Percentiles rank a stretch among this genome's conserved stretches.
Conservation (phyloP, 2,888 invertebrate species). For the Diadegma fenestrale region DNA sequence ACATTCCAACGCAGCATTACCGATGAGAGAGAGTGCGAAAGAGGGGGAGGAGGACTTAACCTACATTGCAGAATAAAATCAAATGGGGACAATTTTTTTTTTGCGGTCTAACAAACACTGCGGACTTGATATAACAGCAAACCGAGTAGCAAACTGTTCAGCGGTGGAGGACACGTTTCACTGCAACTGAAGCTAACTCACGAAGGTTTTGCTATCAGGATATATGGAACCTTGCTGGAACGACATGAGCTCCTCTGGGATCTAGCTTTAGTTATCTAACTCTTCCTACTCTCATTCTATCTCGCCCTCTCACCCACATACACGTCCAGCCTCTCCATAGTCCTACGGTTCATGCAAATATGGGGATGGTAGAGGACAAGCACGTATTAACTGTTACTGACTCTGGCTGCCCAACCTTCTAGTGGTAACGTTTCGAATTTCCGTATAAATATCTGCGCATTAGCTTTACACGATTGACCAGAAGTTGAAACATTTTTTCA, state of each 20-base stretch:
- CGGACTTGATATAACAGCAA: slow-evolving; percentile 11
- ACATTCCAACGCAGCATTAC: neutral
- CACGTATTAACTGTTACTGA: slow-evolving; percentile 35
- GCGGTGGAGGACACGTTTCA: slow-evolving; percentile 66
- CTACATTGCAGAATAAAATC: slow-evolving; percentile 1
- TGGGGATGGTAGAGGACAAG: slow-evolving; percentile 19
- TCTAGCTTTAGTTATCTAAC: slow-evolving; percentile 64
- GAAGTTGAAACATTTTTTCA: neutral
- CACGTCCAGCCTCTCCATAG: slow-evolving; percentile 29
- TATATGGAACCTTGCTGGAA: slow-evolving; percentile 70
- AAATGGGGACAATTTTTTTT: slow-evolving; percentile 18
- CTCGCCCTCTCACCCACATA: slow-evolving; percentile 1
- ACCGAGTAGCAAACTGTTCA: slow-evolving; percentile 56
- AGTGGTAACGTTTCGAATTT: slow-evolving; percentile 38
- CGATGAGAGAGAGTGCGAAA: neutral
- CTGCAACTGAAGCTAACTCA: slow-evolving; percentile 70
- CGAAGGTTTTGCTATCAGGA: slow-evolving; percentile 74
- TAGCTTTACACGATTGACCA: slow-evolving; percentile 15
- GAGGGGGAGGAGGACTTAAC: neutral
- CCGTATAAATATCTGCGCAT: slow-evolving; percentile 7
- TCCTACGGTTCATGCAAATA: slow-evolving; percentile 46
- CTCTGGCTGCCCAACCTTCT: slow-evolving; percentile 24
- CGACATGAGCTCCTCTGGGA: slow-evolving; percentile 64
- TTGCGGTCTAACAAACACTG: slow-evolving; percentile 13
- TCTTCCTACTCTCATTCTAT: slow-evolving; percentile 10